phyloP scores from a whole-genome alignment of 2,797 vertebrate genomes.

The Molossus molossus region DNA sequence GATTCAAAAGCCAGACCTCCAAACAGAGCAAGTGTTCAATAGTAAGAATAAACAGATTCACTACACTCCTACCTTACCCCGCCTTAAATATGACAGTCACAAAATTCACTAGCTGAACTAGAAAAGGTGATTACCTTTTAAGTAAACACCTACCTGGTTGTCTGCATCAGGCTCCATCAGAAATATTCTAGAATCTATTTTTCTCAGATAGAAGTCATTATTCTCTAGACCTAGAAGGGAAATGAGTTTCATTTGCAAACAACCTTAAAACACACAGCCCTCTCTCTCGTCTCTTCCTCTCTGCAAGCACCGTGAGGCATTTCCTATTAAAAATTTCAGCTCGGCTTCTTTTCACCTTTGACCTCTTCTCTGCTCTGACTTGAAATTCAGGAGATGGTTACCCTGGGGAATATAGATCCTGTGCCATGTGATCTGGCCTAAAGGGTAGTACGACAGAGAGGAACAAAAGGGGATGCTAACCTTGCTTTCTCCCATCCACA shows the following conservation, averaged over 20 bases:
- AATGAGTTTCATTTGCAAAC: constrained; percentile 76
- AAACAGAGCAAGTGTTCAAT: background rate
- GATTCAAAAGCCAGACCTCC: constrained; percentile 9
- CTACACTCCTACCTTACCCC: background rate
- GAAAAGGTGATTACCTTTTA: constrained; percentile 27
- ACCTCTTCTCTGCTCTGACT: constrained; percentile 71
- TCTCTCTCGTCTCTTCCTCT: background rate
- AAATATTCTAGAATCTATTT: constrained; percentile 65
- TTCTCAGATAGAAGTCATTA: constrained; percentile 60
- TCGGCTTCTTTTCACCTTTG: constrained; percentile 78
- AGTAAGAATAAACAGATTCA: background rate
- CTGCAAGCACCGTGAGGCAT: constrained; percentile 42
- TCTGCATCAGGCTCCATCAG: background rate
- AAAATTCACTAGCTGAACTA: background rate
- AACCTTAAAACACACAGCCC: constrained; percentile 22
- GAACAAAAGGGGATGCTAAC: constrained; percentile 67
- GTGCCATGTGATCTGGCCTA: constrained; percentile 76
- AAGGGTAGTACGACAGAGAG: constrained; percentile 58
- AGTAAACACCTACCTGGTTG: constrained; percentile 26
- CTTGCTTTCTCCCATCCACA: background rate
- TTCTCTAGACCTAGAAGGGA: constrained; percentile 47
- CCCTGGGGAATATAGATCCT: constrained; percentile 67
- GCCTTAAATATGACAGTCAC: background rate
- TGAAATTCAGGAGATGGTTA: constrained; percentile 78
- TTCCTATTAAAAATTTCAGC: constrained; percentile 81